Evolutionary conservation across 2,113 vertebrate genomes (phyloP), one percentile per base, ranked within the genome.

Genomic region (Aegotheles bennettii): DNA sequence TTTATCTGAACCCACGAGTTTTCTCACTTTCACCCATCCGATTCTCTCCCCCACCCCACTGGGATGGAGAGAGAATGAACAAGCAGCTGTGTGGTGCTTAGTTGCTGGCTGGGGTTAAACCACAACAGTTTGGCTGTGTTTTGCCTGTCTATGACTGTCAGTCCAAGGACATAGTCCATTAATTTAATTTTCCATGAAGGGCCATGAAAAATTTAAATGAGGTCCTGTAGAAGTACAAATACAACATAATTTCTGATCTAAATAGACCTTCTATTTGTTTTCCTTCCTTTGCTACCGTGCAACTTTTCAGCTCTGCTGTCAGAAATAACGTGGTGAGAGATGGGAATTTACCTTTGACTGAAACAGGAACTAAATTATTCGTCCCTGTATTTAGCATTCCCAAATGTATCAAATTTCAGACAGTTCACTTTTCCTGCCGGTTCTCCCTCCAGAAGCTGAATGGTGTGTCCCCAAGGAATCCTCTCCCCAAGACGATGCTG

Each of bases 21-120:
- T 73, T 47, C 48, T 65, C 60, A 6, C 14, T 80, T 40, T 28
- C 61, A 33, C 10, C 1, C 0, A 35, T 42, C 59, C 0, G 1
- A 3, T 33, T 67, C 35, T 57, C 56, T 74, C 8, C 26, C 23
- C 6, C 3, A 12, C 26, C 67, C 23, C 38, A 6, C 5, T 2
- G 3, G 3, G 7, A 18, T 24, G 16, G 19, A 23, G 5, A n/a
- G n/a, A n/a, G n/a, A n/a, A 23, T 2, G 20, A 57, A 33, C 0
- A 1, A 70, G 23, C 0, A 0, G 16, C n/a, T 29, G 31, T 0
- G 0, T 24, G 28, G 13, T 21, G 29, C 26, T 68, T 13, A 28
- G 54, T 7, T 75, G 17, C 36, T 2, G 1, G 17, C 38, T 40
- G 60, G 69, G 17, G 4, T 54, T 70, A 45, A 65, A 56, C 8